Base-by-base conservation (phyloP, 2,113 vertebrate genomes). In the Ornithorhynchus anatinus region DNA sequence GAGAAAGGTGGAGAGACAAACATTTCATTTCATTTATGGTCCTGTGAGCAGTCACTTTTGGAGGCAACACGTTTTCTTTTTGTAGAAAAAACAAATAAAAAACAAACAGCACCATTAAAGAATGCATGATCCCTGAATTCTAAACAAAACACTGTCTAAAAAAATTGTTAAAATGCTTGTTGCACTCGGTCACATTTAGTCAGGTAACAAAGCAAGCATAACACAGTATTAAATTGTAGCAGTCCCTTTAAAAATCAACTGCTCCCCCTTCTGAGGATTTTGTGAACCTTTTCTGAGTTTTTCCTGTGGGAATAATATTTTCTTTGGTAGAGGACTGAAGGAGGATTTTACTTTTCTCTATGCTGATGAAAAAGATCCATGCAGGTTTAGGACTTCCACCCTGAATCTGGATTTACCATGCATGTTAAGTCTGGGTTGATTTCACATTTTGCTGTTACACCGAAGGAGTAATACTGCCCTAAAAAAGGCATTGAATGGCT, bases 61-160 rank as follows among this genome's bases (percentile, higher is more conserved):
- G 92, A 92, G 90, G 92, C 90, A 93, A 94, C 78, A 83, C 82
- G 75, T 82, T 85, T 81, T 74, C 62, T 88, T 82, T 86, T 85
- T 86, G 89, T 90, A 74, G 80, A 91, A 92, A 89, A 86, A 80
- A 84, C 73, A 79, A 80, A 81, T 57, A 75, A 37, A 77, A 89
- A 88, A 69, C 57, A 87, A 90, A 92, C 89, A 95, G 94, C 93
- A 95, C 93, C 93, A 91, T 92, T 94, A 92, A 94, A 93, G 92
- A 94, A 94, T 90, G 89, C 89, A 92, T 91, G 93, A 94, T 95
- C 94, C 94, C 94, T 95, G 94, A 94, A 92, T 94, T 94, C 92
- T 92, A 95, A 94, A 93, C 83, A 89, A 93, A 93, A 93, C 90
- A 90, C 90, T 91, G 89, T 86, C 87, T 89, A 89, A 88, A 89